Conservation (phyloP, 2,113 vertebrate species). For the Heliornis fulica region DNA sequence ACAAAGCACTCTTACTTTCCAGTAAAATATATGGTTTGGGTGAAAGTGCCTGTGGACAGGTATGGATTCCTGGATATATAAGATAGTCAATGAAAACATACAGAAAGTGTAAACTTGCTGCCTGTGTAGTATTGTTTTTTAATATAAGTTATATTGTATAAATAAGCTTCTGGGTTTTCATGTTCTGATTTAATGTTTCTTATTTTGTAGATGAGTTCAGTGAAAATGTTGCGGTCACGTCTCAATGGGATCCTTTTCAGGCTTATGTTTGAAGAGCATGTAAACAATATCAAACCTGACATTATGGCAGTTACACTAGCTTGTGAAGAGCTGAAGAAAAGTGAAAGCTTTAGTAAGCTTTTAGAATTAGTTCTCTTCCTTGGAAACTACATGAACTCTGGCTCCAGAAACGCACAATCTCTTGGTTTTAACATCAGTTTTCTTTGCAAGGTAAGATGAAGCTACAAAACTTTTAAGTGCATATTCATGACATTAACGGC, state of each 20-base stretch:
- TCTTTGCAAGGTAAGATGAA: conserved; percentile 89
- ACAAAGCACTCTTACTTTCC: not conserved
- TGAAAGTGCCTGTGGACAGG: not conserved
- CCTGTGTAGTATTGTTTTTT: not conserved
- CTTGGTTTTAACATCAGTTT: conserved; percentile 95
- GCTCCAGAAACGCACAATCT: conserved; percentile 94
- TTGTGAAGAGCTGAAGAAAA: conserved; percentile 96
- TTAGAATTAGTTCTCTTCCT: conserved; percentile 90
- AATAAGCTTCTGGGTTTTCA: rapidly evolving
- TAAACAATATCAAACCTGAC: conserved; percentile 94
- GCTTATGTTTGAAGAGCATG: conserved; percentile 92
- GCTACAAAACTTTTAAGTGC: not conserved
- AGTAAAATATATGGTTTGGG: not conserved
- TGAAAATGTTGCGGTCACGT: conserved; percentile 89
- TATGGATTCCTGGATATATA: not conserved
- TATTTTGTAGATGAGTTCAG: conserved; percentile 89
- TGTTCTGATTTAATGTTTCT: not conserved
- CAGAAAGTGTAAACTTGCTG: not conserved
- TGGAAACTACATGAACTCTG: conserved; percentile 98
- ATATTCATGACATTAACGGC: rapidly evolving
- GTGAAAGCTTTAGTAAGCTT: conserved; percentile 86
- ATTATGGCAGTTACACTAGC: conserved; percentile 95
- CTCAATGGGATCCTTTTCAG: conserved; percentile 93
- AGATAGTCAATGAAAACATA: not conserved
- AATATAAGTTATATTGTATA: rapidly evolving